phyloP scores from a whole-genome alignment of 2,888 invertebrate genomes.

The Sicus ferrugineus region DNA sequence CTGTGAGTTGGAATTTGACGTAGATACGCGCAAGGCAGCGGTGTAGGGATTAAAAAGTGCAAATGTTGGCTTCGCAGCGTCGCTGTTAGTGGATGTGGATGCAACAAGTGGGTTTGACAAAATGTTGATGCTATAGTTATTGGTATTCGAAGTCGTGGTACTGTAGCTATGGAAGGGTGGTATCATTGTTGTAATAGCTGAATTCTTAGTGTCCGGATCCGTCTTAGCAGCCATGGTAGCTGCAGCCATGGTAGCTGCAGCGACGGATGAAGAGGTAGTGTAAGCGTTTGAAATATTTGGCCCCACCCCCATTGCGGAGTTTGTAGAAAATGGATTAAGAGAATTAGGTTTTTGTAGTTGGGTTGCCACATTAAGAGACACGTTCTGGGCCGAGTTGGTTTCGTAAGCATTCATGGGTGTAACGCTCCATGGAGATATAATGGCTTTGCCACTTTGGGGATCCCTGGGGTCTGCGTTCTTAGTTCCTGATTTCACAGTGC shows the following conservation, averaged over 20 bases:
- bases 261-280: conserved; percentile 20
- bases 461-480: conserved; percentile 27
- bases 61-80: conserved; percentile 41
- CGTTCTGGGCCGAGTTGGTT: conserved; percentile 20
- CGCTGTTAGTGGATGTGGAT: conserved; percentile 14
- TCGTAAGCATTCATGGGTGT: conserved; percentile 41
- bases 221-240: neutral
- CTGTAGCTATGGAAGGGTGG: conserved; percentile 50
- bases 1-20: conserved; percentile 34
- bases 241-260: neutral
- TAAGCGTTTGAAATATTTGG: conserved; percentile 35
- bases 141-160: conserved; percentile 43
- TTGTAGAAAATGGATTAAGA: neutral
- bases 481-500: neutral
- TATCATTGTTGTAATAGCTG: conserved; percentile 28
- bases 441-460: conserved; percentile 34
- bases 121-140: conserved; percentile 51
- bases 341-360: neutral
- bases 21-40: conserved; percentile 40
- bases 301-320: neutral
- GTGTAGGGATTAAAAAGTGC: conserved; percentile 52
- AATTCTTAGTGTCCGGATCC: neutral
- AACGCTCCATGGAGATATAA: conserved; percentile 38
- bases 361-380: neutral
- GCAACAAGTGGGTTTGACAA: conserved; percentile 32